Percentiles rank a stretch among this genome's conserved stretches.
These are phyloP conservation scores for Pteropus alecto DNA, from an alignment of 2,113 vertebrate genomes.

Conservation along the genomic window DNA sequence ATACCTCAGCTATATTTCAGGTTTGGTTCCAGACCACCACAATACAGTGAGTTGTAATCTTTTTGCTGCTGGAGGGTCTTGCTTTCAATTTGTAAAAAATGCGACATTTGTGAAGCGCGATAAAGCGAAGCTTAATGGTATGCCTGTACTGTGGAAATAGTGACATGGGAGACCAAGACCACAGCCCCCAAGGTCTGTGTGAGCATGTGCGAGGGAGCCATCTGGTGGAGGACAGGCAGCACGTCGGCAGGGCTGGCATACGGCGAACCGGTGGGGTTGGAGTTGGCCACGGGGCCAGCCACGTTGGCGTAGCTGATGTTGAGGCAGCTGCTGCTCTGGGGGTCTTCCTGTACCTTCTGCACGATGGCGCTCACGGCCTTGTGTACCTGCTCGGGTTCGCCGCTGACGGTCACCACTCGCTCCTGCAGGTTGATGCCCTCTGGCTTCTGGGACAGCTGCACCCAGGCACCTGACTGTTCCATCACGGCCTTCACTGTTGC, in stretches of 20 bases:
- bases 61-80: background rate
- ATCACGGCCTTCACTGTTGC: conserved; percentile 95
- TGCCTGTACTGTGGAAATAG: background rate
- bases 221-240: conserved; percentile 79
- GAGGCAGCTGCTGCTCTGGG: conserved; percentile 95
- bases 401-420: conserved; percentile 94
- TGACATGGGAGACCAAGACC: background rate
- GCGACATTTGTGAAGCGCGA: background rate
- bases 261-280: conserved; percentile 96
- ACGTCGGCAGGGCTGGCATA: conserved; percentile 94
- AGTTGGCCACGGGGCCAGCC: conserved; percentile 95
- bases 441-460: conserved; percentile 95
- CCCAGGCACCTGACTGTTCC: conserved; percentile 96
- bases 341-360: conserved; percentile 96
- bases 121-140: background rate
- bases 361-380: conserved; percentile 95
- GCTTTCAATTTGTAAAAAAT: background rate
- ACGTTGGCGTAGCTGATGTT: conserved; percentile 97
- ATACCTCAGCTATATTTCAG: background rate
- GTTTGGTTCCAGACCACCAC: background rate
- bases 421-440: conserved; percentile 96
- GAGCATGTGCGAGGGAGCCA: background rate
- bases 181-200: too few relatives aligned
- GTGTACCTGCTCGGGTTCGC: conserved; percentile 93
- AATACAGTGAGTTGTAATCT: background rate